Evolutionary conservation across 2,888 invertebrate species (phyloP).

Genomic region (Oligia fasciuncula): DNA sequence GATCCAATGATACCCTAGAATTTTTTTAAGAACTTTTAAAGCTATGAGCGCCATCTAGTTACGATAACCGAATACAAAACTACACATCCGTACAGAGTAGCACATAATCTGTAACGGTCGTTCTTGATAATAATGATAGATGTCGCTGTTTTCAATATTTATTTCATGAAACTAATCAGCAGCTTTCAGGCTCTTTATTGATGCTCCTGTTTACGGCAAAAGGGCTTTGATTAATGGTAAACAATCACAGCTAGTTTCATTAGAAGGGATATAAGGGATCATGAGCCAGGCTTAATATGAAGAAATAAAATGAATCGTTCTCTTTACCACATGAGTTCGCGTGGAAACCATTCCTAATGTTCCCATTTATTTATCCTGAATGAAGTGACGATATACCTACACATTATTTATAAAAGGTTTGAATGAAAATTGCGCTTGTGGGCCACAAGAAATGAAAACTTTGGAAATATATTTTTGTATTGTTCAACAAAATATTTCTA

Average conservation of each 20-base stretch:
- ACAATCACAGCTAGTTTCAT: conserved; percentile 57
- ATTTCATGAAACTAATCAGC: not conserved
- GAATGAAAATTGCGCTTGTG: not conserved
- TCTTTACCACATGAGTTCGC: conserved; percentile 2
- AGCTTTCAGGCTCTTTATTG: conserved; percentile 26
- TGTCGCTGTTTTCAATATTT: conserved; percentile 24
- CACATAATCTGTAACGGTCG: not conserved
- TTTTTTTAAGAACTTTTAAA: not conserved
- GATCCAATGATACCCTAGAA: not conserved
- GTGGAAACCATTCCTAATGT: not conserved
- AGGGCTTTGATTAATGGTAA: conserved; percentile 56
- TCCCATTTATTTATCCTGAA: conserved; percentile 1
- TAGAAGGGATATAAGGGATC: conserved; percentile 32
- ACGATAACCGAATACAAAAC: no score
- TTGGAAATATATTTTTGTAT: no score
- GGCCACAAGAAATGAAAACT: not conserved
- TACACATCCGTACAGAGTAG: not conserved
- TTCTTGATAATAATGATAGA: conserved; percentile 3
- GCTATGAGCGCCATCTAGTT: conserved; percentile 20
- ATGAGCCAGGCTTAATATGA: conserved; percentile 33
- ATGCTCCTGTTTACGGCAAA: conserved; percentile 42
- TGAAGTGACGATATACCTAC: not conserved
- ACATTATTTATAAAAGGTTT: not conserved
- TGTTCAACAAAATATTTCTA: no score
- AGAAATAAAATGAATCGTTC: conserved; percentile 36